Evolutionary conservation across 2,888 invertebrate genomes (phyloP).

Genomic region (Halocaridina rubra): DNA sequence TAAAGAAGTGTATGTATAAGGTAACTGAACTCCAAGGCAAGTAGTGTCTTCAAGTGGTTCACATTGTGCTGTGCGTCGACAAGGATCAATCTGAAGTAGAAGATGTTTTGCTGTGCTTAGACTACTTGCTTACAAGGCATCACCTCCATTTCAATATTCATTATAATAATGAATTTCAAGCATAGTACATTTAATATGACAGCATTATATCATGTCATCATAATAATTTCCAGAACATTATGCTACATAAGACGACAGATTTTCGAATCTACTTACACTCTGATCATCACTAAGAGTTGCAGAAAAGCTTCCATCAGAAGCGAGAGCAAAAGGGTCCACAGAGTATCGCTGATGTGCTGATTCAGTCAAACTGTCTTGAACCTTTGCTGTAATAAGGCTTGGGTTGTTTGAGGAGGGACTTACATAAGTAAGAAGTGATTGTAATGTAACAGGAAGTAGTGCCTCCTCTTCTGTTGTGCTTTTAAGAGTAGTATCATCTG

Average conservation of each 20-base stretch:
- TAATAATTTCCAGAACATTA: no score
- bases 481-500: not conserved
- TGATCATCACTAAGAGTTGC: conserved; percentile 12
- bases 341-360: not conserved
- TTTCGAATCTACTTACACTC: conserved; percentile 7
- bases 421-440: no score
- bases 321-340: conserved; percentile 15
- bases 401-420: no score
- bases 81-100: conserved; percentile 26
- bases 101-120: no score
- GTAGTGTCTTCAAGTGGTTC: conserved; percentile 31
- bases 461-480: not conserved
- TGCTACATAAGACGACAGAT: not conserved
- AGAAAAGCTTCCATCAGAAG: conserved; percentile 11
- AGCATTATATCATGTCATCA: no score
- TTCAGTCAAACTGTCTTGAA: not conserved
- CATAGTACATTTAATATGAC: no score
- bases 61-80: conserved; percentile 30
- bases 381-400: not conserved
- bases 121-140: no score
- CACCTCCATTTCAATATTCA: no score
- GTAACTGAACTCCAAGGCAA: conserved; percentile 55
- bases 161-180: no score
- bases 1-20: conserved; percentile 58
- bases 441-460: not conserved